Evolutionary conservation across 2,888 invertebrate genomes (phyloP).

Genomic region (Coleophora deauratella): DNA sequence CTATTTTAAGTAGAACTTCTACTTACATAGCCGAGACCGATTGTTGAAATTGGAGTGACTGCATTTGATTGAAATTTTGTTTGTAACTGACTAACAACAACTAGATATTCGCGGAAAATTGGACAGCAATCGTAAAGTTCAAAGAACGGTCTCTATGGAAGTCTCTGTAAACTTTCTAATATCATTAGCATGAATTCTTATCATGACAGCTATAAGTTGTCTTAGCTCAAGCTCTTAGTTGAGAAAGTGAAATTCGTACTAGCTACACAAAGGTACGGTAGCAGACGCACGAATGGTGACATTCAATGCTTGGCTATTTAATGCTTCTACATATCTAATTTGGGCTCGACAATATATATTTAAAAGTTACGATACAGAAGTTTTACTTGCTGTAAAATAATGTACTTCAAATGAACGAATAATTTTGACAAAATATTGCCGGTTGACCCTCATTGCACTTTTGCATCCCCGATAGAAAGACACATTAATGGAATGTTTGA

Average conservation of each 20-base stretch:
- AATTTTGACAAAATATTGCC: too few relatives aligned
- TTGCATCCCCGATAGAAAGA: too few relatives aligned
- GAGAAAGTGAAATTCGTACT: constrained; percentile 47
- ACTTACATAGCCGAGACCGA: not conserved
- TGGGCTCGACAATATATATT: constrained; percentile 16
- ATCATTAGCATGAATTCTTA: constrained; percentile 13
- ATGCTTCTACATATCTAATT: constrained; percentile 45
- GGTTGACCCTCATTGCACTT: too few relatives aligned
- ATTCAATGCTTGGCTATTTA: constrained; percentile 50
- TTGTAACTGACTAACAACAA: too few relatives aligned
- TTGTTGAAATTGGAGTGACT: not conserved
- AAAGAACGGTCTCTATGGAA: not conserved
- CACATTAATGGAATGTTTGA: too few relatives aligned
- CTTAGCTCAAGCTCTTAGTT: constrained; percentile 48
- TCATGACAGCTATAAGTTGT: constrained; percentile 38
- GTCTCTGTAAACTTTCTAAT: constrained; percentile 8
- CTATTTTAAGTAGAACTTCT: too few relatives aligned
- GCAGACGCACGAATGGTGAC: constrained; percentile 47
- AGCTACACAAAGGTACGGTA: constrained; percentile 51
- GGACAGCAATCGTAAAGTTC: too few relatives aligned
- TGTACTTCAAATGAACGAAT: too few relatives aligned
- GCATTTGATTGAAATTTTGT: too few relatives aligned
- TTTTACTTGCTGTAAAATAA: too few relatives aligned
- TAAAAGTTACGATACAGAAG: not conserved
- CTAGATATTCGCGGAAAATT: too few relatives aligned